Percentiles rank a stretch among this genome's conserved stretches.
These are phyloP conservation scores for Danionella cerebrum DNA, from an alignment of 2,113 vertebrate genomes.

Conservation along the genomic window DNA sequence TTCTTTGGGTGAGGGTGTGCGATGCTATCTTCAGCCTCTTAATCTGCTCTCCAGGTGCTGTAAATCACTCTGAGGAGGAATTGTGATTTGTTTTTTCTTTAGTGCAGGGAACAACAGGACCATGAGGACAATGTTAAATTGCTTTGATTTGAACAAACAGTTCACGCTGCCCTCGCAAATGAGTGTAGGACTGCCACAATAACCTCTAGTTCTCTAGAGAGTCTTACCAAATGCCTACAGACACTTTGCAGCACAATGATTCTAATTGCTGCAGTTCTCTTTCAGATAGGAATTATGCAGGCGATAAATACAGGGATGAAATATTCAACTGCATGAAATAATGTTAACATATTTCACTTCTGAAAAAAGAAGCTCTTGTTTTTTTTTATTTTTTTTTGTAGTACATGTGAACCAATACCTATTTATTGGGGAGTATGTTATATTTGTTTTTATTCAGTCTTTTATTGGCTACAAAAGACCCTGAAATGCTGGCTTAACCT, in stretches of 20 bases:
- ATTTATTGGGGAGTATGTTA: too few species aligned
- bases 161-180: constrained; percentile 32
- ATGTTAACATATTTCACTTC: constrained; percentile 12
- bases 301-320: constrained; percentile 11
- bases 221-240: constrained; percentile 29
- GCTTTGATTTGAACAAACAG: constrained; percentile 40
- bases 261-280: constrained; percentile 18
- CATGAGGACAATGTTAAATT: constrained; percentile 35
- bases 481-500: too few species aligned
- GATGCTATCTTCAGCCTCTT: constrained; percentile 46
- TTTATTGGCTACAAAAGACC: too few species aligned
- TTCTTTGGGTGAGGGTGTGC: constrained; percentile 33
- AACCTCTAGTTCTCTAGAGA: constrained; percentile 39
- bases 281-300: constrained; percentile 3
- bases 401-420: too few species aligned
- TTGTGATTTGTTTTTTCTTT: constrained; percentile 35
- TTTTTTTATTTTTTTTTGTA: too few species aligned
- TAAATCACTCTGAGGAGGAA: constrained; percentile 48
- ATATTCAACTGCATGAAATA: constrained; percentile 1
- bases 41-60: constrained; percentile 32
- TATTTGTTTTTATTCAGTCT: too few species aligned
- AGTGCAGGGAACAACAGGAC: constrained; percentile 1
- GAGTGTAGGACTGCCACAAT: constrained; percentile 25
- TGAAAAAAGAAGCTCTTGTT: too few species aligned
- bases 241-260: constrained; percentile 28